Evolutionary conservation across 2,797 vertebrate genomes (phyloP), one percentile per base, ranked within the genome.

Genomic region (Aythya fuligula): DNA sequence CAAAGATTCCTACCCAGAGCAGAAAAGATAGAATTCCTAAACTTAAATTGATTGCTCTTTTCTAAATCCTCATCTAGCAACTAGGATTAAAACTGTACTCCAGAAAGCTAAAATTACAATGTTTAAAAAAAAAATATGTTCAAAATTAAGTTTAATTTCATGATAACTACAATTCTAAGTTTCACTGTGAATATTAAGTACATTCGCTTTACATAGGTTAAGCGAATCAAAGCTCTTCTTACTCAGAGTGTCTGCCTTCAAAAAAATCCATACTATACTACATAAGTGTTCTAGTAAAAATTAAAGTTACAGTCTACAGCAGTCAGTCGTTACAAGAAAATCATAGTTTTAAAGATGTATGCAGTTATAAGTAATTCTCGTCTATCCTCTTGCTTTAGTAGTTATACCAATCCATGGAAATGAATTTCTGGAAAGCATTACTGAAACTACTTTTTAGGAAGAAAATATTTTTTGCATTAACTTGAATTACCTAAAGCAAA

Each of bases 191-290:
- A 15, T 18, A 56, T 30, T 56, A 83, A 64, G 16, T 36, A 76
- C 6, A 30, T 8, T n/a, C 57, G 27, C 14, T 22, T n/a, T 15
- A 69, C n/a, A 70, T 64, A 64, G 8, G 30, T 21, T 22, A 58
- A 22, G 22, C 12, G 72, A 85, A 76, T 45, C 7, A 21, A 90
- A 39, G 11, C 19, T 32, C 56, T 69, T 41, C 53, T 71, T 32
- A 66, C 2, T 18, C 16, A 62, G n/a, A 27, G 9, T 9, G 60
- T 57, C 51, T 83, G 3, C 17, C 54, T 79, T 47, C 32, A 89
- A 83, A 84, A 12, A 45, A 13, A 43, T 0, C 0, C 4, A 15
- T 30, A 73, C 61, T 57, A 61, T 53, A 70, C 45, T 39, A 43
- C 10, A 21, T 4, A 60, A 3, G 4, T 34, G 32, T 11, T 74